Conservation (phyloP, 2,797 vertebrate genomes). For the Pseudocheirus occidentalis region DNA sequence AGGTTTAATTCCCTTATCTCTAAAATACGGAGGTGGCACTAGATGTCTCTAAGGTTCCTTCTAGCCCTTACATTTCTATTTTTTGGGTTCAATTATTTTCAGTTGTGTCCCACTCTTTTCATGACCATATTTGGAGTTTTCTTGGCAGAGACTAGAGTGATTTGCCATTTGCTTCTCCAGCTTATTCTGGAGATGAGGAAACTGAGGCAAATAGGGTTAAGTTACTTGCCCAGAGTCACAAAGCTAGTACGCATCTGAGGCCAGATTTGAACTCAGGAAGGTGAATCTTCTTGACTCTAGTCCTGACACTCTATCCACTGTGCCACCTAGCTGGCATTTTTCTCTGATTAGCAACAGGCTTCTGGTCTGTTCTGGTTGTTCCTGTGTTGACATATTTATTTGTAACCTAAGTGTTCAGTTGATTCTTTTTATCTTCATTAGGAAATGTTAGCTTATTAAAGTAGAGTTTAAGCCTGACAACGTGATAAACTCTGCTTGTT, state of each 20-base stretch:
- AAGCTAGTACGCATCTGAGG: too few species aligned
- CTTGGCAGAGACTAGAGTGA: not conserved
- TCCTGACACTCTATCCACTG: not conserved
- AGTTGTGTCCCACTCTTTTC: not conserved
- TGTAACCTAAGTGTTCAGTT: not conserved
- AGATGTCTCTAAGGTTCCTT: not conserved
- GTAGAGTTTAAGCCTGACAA: not conserved
- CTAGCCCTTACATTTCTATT: not conserved
- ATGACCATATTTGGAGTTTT: not conserved
- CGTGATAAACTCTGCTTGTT: not conserved
- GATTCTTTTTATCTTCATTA: not conserved
- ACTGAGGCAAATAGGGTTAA: too few species aligned
- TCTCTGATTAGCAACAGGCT: not conserved
- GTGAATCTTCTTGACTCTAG: too few species aligned
- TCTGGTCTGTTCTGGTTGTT: not conserved
- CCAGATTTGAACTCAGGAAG: too few species aligned
- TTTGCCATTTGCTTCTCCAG: not conserved
- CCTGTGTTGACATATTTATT: not conserved
- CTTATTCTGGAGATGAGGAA: too few species aligned
- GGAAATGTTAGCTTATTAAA: not conserved
- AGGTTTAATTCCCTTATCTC: not conserved
- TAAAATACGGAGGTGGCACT: not conserved
- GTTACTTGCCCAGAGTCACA: too few species aligned
- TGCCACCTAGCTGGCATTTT: not conserved
- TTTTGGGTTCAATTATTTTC: not conserved